These are phyloP conservation scores for Colaptes auratus DNA, from an alignment of 2,113 vertebrate genomes.

Conservation along the genomic window DNA sequence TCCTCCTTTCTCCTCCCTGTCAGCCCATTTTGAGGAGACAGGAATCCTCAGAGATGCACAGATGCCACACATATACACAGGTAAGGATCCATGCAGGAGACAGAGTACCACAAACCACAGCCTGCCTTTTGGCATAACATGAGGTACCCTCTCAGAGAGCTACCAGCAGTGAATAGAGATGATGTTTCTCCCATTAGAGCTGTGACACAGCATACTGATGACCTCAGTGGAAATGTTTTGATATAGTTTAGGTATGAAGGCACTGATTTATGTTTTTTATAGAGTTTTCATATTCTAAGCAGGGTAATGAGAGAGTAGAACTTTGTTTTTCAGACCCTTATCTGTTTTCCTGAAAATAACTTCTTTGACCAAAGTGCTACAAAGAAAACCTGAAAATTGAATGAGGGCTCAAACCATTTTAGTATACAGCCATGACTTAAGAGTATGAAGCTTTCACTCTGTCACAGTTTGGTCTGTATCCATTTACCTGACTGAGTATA, in stretches of 20 bases:
- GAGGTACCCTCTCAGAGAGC: not conserved
- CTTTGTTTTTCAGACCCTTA: not conserved
- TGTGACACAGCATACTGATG: not conserved
- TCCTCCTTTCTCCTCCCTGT: not conserved
- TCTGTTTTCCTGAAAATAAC: not conserved
- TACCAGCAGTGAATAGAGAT: not conserved
- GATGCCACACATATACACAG: not conserved
- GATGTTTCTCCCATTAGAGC: accelerated
- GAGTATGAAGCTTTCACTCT: not conserved
- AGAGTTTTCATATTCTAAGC: not conserved
- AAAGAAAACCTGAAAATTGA: not conserved
- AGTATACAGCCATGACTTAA: not conserved
- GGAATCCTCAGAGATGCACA: not conserved
- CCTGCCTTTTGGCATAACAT: not conserved
- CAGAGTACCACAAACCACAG: not conserved
- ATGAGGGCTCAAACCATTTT: not conserved
- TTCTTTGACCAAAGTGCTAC: not conserved
- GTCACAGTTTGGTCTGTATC: conserved; percentile 3
- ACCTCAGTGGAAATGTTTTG: not conserved
- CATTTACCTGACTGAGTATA: not conserved
- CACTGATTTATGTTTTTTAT: not conserved
- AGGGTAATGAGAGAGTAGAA: not conserved
- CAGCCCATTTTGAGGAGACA: not conserved
- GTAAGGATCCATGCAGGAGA: not conserved
- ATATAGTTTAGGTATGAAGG: not conserved